Evolutionary conservation across 2,888 invertebrate genomes (phyloP).

Genomic region (Epinotia nisella): DNA sequence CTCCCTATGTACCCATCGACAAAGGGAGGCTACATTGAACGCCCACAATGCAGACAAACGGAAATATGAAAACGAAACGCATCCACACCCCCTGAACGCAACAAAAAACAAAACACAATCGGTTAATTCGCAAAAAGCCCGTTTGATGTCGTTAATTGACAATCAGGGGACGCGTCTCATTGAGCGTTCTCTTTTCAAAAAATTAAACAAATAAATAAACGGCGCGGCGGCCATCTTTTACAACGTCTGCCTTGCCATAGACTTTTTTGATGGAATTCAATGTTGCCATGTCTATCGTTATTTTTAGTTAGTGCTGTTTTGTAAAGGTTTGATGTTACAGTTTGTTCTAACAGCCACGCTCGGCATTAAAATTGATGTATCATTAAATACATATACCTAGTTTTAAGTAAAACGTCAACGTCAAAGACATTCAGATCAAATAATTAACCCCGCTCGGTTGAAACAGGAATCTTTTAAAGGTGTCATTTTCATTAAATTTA

Average conservation of each 20-base stretch:
- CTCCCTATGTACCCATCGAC: conserved; percentile 67
- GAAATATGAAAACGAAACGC: conserved; percentile 84
- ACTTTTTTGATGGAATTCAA: not conserved
- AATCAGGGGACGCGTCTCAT: conserved; percentile 84
- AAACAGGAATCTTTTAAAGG: conserved; percentile 54
- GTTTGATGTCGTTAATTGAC: conserved; percentile 86
- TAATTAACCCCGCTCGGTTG: conserved; percentile 47
- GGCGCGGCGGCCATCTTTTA: conserved; percentile 69
- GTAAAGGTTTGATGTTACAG: conserved; percentile 1
- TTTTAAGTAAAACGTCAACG: conserved; percentile 36
- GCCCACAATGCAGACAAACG: conserved; percentile 79
- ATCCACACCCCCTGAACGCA: conserved; percentile 70
- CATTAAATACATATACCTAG: not conserved
- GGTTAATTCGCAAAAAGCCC: conserved; percentile 85
- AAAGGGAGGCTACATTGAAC: conserved; percentile 55
- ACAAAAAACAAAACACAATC: conserved; percentile 76
- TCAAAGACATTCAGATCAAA: conserved; percentile 43
- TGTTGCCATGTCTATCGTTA: not conserved
- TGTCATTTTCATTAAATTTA: conserved; percentile 66
- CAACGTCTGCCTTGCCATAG: conserved; percentile 30
- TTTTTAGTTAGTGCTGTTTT: not conserved
- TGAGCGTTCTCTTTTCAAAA: conserved; percentile 82
- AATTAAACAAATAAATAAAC: conserved; percentile 82
- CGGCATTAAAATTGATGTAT: conserved; percentile 19
- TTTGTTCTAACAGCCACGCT: not conserved